A percentile compares a stretch with the other conserved stretches of the same genome.
These are phyloP conservation scores for Meriones psammophilus DNA, from an alignment of 2,797 vertebrate genomes.

Conservation along the genomic window DNA sequence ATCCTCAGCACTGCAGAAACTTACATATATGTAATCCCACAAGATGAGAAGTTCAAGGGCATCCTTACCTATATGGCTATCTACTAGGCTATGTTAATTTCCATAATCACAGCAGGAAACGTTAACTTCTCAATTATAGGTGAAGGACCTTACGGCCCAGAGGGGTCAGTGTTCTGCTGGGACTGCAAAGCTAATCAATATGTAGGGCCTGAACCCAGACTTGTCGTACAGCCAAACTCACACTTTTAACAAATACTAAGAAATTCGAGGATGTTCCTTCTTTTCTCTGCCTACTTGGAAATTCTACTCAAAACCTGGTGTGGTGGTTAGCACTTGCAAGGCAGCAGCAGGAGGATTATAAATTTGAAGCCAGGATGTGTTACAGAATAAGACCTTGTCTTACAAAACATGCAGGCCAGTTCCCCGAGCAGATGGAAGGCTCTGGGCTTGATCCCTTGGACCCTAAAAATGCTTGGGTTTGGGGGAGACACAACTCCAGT, in stretches of 20 bases:
- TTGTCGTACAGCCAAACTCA: not conserved
- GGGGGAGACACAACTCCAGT: not conserved
- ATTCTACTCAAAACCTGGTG: conserved; percentile 41
- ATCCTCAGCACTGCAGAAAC: not conserved
- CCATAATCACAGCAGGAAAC: not conserved
- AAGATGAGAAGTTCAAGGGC: not conserved
- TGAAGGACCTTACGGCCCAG: conserved; percentile 7
- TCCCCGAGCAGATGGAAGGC: not conserved
- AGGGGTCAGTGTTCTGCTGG: conserved; percentile 8
- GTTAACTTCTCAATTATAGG: conserved; percentile 26
- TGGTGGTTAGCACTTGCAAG: not conserved
- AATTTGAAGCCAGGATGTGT: not conserved
- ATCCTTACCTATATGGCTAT: not conserved
- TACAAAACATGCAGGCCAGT: not conserved
- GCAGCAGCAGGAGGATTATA: not conserved
- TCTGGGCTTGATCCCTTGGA: not conserved
- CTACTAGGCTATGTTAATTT: conserved; percentile 5
- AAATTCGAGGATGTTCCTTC: conserved; percentile 28
- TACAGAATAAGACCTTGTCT: not conserved
- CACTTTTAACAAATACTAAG: conserved; percentile 7
- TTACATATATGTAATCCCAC: not conserved
- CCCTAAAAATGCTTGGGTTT: not conserved
- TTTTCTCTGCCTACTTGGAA: not conserved
- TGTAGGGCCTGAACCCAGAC: not conserved
- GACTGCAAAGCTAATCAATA: conserved; percentile 28